These are phyloP conservation scores for Dasyornis broadbenti DNA, from an alignment of 2,113 vertebrate species.

Conservation along the genomic window DNA sequence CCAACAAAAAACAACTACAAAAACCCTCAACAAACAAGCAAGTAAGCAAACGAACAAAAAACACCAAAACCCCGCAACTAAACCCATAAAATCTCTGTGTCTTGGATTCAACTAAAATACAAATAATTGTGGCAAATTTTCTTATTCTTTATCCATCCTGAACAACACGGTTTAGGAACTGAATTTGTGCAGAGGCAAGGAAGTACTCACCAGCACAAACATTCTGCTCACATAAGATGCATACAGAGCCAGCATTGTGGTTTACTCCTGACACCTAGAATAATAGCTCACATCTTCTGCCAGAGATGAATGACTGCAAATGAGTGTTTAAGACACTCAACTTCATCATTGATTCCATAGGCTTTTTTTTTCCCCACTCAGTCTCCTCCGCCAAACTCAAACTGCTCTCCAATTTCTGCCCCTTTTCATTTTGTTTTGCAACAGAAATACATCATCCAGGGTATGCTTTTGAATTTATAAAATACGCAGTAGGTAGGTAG, in stretches of 20 bases:
- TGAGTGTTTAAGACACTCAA: constrained; percentile 21
- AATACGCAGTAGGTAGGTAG: not conserved
- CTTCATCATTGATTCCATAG: constrained; percentile 7
- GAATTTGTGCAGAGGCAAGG: not conserved
- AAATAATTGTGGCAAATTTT: not conserved
- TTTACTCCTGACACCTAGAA: constrained; percentile 10
- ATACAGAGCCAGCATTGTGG: not conserved
- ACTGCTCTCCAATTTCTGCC: not conserved
- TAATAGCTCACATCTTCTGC: constrained; percentile 30
- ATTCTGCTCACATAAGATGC: constrained; percentile 11
- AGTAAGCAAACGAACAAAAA: not conserved
- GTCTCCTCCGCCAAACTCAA: not conserved
- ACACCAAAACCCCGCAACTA: not conserved
- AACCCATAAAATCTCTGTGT: not conserved
- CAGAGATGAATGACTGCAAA: constrained; percentile 52
- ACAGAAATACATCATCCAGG: not conserved
- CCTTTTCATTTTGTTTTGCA: constrained; percentile 12
- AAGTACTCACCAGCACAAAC: not conserved
- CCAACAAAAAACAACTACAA: no score
- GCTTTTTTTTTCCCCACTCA: not conserved
- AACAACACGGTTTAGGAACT: not conserved
- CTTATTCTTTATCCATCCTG: not conserved
- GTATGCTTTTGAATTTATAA: not conserved
- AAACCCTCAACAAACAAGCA: not conserved
- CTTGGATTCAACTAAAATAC: not conserved